A percentile compares a stretch with the other conserved stretches of the same genome.
phyloP scores from a whole-genome alignment of 2,888 invertebrate species.

The Brachyopa scutellaris region DNA sequence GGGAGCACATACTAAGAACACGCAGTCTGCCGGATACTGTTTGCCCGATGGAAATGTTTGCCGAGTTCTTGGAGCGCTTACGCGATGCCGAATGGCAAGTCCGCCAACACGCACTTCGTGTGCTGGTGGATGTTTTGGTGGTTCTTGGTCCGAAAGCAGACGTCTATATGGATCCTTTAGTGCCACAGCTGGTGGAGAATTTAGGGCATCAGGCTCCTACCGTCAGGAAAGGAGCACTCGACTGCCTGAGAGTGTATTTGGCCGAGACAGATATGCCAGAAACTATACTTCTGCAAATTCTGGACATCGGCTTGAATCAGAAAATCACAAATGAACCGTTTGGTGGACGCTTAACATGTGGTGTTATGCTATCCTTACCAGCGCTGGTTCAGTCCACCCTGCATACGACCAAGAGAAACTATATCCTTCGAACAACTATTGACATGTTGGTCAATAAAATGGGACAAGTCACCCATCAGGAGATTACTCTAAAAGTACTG shows the following conservation, averaged over 20 bases:
- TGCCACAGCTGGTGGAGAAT: constrained; percentile 89
- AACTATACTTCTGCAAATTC: constrained; percentile 85
- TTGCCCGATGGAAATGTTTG: constrained; percentile 86
- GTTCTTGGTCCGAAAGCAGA: constrained; percentile 88
- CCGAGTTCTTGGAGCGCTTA: constrained; percentile 88
- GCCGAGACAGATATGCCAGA: constrained; percentile 87
- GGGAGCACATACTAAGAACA: constrained; percentile 91
- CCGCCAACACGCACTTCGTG: constrained; percentile 90
- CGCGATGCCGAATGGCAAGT: constrained; percentile 93
- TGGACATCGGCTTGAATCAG: constrained; percentile 86
- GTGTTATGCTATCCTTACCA: constrained; percentile 86
- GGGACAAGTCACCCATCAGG: constrained; percentile 85
- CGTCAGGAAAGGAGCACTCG: constrained; percentile 90
- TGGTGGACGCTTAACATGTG: constrained; percentile 85
- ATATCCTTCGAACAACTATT: constrained; percentile 83
- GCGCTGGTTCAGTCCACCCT: constrained; percentile 84
- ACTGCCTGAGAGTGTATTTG: constrained; percentile 89
- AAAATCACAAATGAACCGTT: constrained; percentile 82
- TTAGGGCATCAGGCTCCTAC: constrained; percentile 91
- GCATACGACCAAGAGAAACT: constrained; percentile 82
- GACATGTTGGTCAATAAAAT: constrained; percentile 84
- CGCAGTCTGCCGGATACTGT: constrained; percentile 87
- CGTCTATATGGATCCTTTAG: constrained; percentile 85
- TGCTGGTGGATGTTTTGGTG: constrained; percentile 90
- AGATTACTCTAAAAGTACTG: constrained; percentile 87